Percentiles rank a stretch among this genome's conserved stretches.
These are phyloP conservation scores for Saxidomus purpurata DNA, from an alignment of 1,140 invertebrate genomes.

Conservation along the genomic window DNA sequence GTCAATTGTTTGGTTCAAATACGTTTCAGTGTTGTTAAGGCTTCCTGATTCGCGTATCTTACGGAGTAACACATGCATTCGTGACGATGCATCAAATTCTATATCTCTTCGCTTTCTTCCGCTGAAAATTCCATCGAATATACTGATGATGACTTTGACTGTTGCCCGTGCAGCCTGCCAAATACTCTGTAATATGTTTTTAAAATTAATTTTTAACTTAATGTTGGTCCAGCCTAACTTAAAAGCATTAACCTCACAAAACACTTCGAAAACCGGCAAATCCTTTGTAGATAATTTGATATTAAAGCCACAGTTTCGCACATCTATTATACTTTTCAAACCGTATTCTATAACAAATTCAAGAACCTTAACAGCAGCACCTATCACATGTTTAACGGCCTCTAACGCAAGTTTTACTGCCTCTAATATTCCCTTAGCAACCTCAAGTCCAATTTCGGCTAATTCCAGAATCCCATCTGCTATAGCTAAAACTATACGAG, in stretches of 20 bases:
- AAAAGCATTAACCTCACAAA: too few species aligned
- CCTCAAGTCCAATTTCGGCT: constrained; percentile 52
- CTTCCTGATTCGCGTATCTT: not conserved
- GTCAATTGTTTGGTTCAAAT: constrained; percentile 11
- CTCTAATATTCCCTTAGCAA: constrained; percentile 39
- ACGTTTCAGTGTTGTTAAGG: not conserved
- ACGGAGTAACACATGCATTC: not conserved
- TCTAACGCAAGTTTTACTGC: constrained; percentile 49
- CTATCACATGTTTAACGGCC: too few species aligned
- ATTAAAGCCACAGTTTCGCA: constrained; percentile 67
- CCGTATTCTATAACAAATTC: constrained; percentile 53
- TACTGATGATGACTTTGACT: not conserved
- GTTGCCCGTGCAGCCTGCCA: constrained; percentile 40
- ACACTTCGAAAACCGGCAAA: too few species aligned
- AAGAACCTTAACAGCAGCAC: constrained; percentile 36
- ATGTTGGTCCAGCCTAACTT: too few species aligned
- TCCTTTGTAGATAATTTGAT: constrained; percentile 60
- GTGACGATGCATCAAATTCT: not conserved
- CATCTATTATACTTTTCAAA: constrained; percentile 7
- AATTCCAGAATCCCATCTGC: constrained; percentile 54
- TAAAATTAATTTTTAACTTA: constrained; percentile 54
- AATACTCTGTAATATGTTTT: too few species aligned
- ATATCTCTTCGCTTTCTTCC: constrained; percentile 11
- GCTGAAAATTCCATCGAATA: not conserved
- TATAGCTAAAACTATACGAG: constrained; percentile 46